Evolutionary conservation across 2,113 vertebrate species (phyloP).

Genomic region (Amphiprion percula): DNA sequence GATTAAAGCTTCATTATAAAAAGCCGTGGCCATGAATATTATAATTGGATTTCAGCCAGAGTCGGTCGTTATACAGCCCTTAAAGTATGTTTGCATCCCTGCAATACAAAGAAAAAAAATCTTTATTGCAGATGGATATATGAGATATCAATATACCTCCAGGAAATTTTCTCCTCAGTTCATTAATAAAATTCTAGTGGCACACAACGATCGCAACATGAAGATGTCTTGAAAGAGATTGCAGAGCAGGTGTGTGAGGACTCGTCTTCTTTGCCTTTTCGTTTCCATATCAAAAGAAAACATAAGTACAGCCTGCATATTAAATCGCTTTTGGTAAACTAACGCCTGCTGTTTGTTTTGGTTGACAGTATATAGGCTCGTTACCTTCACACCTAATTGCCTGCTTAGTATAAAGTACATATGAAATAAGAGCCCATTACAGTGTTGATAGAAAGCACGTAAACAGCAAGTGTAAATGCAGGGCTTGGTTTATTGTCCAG

Average conservation of each 20-base stretch:
- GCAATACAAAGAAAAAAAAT: neutral
- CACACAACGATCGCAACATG: neutral
- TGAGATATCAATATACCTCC: neutral
- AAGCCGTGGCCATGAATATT: neutral
- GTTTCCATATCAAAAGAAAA: no score
- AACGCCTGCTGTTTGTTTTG: neutral
- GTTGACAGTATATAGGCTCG: constrained; percentile 17
- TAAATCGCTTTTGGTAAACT: no score
- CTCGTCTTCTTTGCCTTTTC: constrained; percentile 37
- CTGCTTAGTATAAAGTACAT: constrained; percentile 16
- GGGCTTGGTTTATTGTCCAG: neutral
- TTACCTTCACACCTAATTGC: constrained; percentile 37
- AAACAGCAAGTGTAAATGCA: constrained; percentile 20
- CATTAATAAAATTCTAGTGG: neutral
- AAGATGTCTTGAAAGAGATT: neutral
- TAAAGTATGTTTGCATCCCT: constrained; percentile 31
- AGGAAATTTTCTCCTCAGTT: neutral
- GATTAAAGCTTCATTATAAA: constrained; percentile 4
- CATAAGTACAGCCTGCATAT: no score
- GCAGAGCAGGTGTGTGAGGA: neutral
- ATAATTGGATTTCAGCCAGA: constrained; percentile 21
- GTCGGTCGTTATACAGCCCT: neutral
- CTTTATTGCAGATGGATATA: neutral
- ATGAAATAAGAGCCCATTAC: constrained; percentile 31
- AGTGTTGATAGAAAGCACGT: neutral